phyloP scores from a whole-genome alignment of 2,113 vertebrate genomes.

The Chaetorhynchus papuensis region DNA sequence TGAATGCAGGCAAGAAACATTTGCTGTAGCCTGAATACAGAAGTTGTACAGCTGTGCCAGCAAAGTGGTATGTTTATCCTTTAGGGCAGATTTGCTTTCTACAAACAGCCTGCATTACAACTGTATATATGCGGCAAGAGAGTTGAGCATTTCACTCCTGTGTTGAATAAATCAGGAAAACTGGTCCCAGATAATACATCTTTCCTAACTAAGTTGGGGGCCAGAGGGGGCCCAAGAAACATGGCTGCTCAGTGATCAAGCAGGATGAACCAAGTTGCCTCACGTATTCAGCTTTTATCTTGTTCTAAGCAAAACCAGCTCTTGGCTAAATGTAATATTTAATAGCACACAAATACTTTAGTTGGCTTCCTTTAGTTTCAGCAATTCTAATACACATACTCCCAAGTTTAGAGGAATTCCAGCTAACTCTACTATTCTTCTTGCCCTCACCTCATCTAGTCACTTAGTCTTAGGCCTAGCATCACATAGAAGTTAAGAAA shows the following conservation, averaged over 20 bases:
- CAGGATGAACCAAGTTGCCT: not conserved
- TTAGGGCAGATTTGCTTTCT: conserved; percentile 55
- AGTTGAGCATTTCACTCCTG: not conserved
- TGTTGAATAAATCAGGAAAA: not conserved
- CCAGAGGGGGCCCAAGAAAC: not conserved
- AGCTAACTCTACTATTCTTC: not conserved
- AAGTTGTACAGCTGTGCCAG: conserved; percentile 53
- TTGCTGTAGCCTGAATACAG: conserved; percentile 46
- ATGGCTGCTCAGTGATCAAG: not conserved
- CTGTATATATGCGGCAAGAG: not conserved
- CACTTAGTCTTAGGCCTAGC: not conserved
- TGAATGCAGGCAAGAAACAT: conserved; percentile 42
- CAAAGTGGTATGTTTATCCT: conserved; percentile 47
- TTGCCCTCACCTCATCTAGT: not conserved
- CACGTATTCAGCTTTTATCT: not conserved
- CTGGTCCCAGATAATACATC: not conserved
- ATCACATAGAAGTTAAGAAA: not conserved
- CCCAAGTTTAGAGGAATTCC: not conserved
- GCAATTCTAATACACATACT: not conserved
- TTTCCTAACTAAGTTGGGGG: not conserved
- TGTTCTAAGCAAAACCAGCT: not conserved
- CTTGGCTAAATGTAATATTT: not conserved
- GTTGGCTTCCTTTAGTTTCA: not conserved
- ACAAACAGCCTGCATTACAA: conserved; percentile 49
- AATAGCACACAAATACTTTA: not conserved